A percentile compares a stretch with the other conserved stretches of the same genome.
phyloP scores from a whole-genome alignment of 2,888 invertebrate genomes.

The Osmoderma eremita region DNA sequence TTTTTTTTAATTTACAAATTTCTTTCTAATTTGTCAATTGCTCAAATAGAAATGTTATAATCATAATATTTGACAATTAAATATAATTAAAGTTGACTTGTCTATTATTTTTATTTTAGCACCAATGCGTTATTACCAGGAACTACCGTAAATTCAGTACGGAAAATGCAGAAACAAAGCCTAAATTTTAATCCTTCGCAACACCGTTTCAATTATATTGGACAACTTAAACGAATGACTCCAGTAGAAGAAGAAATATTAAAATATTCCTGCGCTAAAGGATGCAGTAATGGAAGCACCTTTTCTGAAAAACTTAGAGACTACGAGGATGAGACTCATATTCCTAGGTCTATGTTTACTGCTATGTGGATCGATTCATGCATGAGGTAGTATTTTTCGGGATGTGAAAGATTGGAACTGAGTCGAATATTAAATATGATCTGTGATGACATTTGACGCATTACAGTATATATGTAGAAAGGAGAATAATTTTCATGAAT shows the following conservation, averaged over 20 bases:
- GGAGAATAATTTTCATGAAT: no score
- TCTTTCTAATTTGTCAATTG: no score
- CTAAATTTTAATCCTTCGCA: neutral
- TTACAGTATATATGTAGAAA: no score
- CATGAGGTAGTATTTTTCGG: slow-evolving; percentile 1
- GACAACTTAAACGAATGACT: slow-evolving; percentile 10
- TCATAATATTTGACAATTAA: no score
- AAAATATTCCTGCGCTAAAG: slow-evolving; percentile 38
- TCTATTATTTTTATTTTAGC: neutral
- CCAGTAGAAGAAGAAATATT: slow-evolving; percentile 42
- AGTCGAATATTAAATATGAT: neutral
- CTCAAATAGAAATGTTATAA: no score
- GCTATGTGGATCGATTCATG: slow-evolving; percentile 33
- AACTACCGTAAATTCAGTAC: neutral
- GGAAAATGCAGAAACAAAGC: neutral
- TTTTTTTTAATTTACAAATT: no score
- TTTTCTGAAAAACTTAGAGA: slow-evolving; percentile 19
- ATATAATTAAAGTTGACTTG: no score
- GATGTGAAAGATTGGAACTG: neutral
- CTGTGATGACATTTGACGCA: slow-evolving; percentile 1
- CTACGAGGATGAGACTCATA: slow-evolving; percentile 5
- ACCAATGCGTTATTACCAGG: no score
- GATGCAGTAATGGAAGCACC: slow-evolving; percentile 12
- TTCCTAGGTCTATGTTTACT: slow-evolving; percentile 26
- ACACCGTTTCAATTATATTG: neutral